phyloP scores from a whole-genome alignment of 2,113 vertebrate genomes.

The Sprattus sprattus region DNA sequence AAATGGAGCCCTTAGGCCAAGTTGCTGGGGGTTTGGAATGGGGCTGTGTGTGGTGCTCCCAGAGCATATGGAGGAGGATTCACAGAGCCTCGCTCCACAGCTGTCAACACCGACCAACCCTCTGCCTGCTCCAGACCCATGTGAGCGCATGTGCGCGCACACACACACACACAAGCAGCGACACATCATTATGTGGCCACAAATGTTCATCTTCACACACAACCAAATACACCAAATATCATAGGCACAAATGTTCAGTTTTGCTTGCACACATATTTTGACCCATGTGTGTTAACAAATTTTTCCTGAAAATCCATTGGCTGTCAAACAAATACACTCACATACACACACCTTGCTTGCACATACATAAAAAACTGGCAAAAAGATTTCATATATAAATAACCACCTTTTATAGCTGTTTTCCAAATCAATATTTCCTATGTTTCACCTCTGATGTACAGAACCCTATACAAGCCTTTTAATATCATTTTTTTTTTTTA shows the following conservation, averaged over 20 bases:
- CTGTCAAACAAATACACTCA: not conserved
- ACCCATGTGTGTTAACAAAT: too few relatives aligned
- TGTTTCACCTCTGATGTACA: not conserved
- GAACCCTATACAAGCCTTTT: too few relatives aligned
- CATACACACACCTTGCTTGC: not conserved
- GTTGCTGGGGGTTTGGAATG: conserved; percentile 62
- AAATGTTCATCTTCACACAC: conserved; percentile 21
- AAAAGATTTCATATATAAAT: not conserved
- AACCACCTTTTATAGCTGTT: not conserved
- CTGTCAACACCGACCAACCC: conserved; percentile 72
- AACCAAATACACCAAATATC: too few relatives aligned
- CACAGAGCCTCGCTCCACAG: conserved; percentile 73
- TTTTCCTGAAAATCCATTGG: not conserved
- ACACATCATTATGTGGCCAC: conserved; percentile 18
- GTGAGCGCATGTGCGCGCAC: conserved; percentile 37
- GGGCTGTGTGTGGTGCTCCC: conserved; percentile 65
- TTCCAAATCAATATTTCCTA: not conserved
- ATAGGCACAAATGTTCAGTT: not conserved
- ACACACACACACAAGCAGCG: conserved; percentile 29
- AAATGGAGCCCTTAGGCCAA: conserved; percentile 45
- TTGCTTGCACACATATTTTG: too few relatives aligned
- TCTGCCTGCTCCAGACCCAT: conserved; percentile 44
- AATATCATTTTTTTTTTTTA: too few relatives aligned
- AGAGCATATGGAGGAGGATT: conserved; percentile 73
- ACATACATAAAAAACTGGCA: not conserved